Evolutionary conservation across 2,113 vertebrate genomes (phyloP).

Genomic region (Notarius lentiginosus): DNA sequence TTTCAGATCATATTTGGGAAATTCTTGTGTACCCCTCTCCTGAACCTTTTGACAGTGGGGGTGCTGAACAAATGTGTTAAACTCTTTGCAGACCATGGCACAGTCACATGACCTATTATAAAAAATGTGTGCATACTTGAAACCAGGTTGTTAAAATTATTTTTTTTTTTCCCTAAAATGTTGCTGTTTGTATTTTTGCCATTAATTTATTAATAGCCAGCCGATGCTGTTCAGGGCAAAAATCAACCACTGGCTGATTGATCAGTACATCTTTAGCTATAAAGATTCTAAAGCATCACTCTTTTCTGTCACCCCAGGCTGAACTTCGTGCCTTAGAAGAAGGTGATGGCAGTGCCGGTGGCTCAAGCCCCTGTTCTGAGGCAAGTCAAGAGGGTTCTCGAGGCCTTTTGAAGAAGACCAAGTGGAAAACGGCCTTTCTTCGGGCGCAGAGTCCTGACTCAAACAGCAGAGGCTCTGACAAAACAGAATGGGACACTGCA

Average conservation of each 20-base stretch:
- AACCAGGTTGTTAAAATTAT: neutral
- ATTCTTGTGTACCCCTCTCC: too few species aligned
- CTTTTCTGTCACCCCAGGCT: slow-evolving; percentile 71
- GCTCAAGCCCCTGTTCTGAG: slow-evolving; percentile 91
- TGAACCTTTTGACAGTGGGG: neutral
- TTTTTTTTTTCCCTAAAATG: neutral
- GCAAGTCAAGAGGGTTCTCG: slow-evolving; percentile 82
- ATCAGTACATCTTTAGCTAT: neutral
- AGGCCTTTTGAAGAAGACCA: slow-evolving; percentile 75
- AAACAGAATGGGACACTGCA: slow-evolving; percentile 74
- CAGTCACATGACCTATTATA: neutral
- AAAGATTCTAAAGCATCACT: neutral
- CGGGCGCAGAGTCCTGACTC: slow-evolving; percentile 85
- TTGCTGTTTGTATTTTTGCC: neutral
- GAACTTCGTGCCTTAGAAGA: slow-evolving; percentile 96
- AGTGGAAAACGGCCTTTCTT: slow-evolving; percentile 90
- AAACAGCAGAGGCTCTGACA: slow-evolving; percentile 80
- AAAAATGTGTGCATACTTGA: neutral
- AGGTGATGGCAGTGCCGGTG: slow-evolving; percentile 85
- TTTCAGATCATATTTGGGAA: too few species aligned
- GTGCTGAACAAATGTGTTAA: neutral
- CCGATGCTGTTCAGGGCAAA: neutral
- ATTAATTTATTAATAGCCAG: neutral
- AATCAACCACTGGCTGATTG: neutral
- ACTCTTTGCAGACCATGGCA: too few species aligned